These are phyloP conservation scores for Pilophorus perplexus DNA, from an alignment of 2,888 invertebrate species.

Conservation along the genomic window DNA sequence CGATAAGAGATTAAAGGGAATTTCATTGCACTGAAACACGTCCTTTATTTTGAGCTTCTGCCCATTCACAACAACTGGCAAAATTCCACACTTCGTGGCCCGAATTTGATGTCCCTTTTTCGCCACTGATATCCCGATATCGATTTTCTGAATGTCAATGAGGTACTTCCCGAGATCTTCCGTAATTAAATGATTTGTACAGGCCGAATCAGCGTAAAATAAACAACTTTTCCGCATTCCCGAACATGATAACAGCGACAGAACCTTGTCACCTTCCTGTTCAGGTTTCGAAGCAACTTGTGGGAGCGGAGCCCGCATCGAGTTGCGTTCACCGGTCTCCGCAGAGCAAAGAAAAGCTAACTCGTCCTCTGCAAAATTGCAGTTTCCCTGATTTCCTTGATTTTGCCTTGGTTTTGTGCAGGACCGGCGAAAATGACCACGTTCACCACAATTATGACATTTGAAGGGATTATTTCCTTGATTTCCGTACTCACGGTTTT, in stretches of 20 bases:
- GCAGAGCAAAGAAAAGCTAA: constrained; percentile 3
- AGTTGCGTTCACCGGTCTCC: neutral
- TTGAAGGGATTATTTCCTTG: neutral
- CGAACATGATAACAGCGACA: neutral
- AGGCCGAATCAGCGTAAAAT: constrained; percentile 3
- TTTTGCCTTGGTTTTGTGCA: neutral
- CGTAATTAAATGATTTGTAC: neutral
- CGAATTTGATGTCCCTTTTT: neutral
- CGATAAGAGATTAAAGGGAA: neutral
- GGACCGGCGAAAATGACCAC: neutral
- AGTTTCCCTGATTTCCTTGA: neutral
- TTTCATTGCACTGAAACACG: neutral
- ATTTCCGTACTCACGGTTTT: neutral
- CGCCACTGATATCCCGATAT: constrained; percentile 14
- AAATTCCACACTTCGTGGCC: neutral
- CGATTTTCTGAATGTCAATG: neutral
- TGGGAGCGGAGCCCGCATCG: no score
- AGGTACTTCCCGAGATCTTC: neutral
- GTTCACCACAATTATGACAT: neutral
- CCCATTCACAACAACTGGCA: neutral
- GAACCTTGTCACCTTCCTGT: neutral
- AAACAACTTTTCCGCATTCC: neutral
- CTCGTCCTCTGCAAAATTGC: neutral
- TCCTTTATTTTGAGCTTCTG: neutral
- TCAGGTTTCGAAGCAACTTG: neutral